Conservation (phyloP, 2,888 invertebrate species). For the Cephus sareptanus region DNA sequence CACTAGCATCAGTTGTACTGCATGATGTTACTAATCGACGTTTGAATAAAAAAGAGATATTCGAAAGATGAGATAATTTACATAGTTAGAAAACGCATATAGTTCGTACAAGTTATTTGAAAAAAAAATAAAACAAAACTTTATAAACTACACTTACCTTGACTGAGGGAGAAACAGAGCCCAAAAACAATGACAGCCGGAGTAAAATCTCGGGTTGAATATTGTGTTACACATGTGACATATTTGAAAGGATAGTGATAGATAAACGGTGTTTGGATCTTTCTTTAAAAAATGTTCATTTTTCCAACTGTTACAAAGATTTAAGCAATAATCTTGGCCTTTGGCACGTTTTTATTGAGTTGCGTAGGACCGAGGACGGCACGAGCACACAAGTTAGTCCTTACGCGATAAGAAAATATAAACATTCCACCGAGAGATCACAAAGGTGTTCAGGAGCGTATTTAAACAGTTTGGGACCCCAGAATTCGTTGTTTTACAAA, state of each 20-base stretch:
- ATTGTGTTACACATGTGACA: background rate
- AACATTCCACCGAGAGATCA: background rate
- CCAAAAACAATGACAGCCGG: background rate
- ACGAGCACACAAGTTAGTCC: background rate
- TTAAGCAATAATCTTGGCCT: background rate
- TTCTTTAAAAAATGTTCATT: background rate
- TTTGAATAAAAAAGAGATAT: no score
- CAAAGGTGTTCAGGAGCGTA: background rate
- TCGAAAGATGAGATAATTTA: no score
- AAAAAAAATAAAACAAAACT: background rate
- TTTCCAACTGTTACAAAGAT: background rate
- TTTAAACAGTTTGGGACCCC: background rate
- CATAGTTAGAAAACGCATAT: background rate
- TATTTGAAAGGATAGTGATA: background rate
- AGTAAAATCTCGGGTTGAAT: background rate
- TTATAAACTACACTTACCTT: background rate
- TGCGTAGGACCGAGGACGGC: background rate
- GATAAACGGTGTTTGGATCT: background rate
- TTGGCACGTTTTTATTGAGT: background rate
- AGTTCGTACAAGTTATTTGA: background rate
- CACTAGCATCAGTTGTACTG: no score
- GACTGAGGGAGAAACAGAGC: background rate
- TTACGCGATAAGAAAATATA: background rate
- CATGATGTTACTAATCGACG: no score
- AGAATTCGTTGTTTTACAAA: background rate